Percentiles rank a stretch among this genome's conserved stretches.
These are phyloP conservation scores for Torymus aiolomorphi DNA, from an alignment of 2,888 invertebrate species.

Conservation along the genomic window DNA sequence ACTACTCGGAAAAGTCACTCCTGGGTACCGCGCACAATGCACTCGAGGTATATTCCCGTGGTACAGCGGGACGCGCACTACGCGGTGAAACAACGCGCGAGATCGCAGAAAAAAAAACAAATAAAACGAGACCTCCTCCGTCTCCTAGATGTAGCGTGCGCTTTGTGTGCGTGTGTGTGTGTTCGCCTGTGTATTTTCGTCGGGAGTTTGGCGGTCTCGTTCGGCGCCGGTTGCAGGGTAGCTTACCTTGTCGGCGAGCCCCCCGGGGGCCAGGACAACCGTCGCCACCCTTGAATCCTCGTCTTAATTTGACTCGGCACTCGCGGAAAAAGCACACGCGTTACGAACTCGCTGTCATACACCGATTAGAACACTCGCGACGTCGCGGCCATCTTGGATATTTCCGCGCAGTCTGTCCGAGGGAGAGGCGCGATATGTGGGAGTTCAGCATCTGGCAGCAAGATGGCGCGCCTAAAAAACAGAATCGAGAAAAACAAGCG, in stretches of 20 bases:
- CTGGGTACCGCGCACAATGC: background rate
- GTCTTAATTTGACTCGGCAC: conserved; percentile 27
- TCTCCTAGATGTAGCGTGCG: conserved; percentile 23
- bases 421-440: conserved; percentile 42
- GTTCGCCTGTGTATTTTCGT: conserved; percentile 23
- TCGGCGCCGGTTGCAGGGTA: background rate
- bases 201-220: background rate
- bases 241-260: conserved; percentile 53
- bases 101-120: conserved; percentile 24
- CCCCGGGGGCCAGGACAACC: conserved; percentile 42
- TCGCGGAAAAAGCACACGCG: conserved; percentile 50
- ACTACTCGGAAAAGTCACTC: conserved; percentile 6
- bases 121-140: conserved; percentile 23
- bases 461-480: conserved; percentile 52
- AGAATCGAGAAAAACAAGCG: background rate
- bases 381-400: conserved; percentile 55
- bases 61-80: background rate
- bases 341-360: conserved; percentile 47
- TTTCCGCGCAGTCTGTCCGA: conserved; percentile 50
- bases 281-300: conserved; percentile 26
- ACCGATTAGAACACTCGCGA: conserved; percentile 54
- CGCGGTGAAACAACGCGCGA: background rate
- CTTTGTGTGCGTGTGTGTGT: background rate
- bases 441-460: conserved; percentile 25
- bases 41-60: background rate